Evolutionary conservation across 2,797 vertebrate genomes (phyloP).

Genomic region (Staurois parvus): DNA sequence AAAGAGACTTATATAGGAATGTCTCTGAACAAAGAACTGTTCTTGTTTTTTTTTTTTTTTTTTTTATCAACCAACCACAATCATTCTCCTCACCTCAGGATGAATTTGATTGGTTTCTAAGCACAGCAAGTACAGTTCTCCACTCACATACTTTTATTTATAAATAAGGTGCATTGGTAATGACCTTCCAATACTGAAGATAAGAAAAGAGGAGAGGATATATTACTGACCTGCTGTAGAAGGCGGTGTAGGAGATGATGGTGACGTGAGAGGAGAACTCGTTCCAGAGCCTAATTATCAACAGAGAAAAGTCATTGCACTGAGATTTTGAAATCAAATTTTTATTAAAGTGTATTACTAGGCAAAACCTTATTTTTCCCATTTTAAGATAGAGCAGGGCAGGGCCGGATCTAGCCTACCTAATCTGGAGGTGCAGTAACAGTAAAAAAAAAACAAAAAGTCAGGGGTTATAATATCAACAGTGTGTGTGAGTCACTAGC

Average conservation of each 20-base stretch:
- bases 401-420: too few species aligned
- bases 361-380: too few species aligned
- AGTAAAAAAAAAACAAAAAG: too few species aligned
- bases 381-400: too few species aligned
- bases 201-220: neutral
- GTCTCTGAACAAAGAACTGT: neutral
- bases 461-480: too few species aligned
- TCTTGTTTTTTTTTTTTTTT: neutral
- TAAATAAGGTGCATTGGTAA: neutral
- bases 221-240: slow-evolving; percentile 80
- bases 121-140: neutral
- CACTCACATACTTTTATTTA: neutral
- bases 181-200: too few species aligned
- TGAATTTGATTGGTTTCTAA: neutral
- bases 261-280: slow-evolving; percentile 91
- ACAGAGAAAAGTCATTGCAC: neutral
- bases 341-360: too few species aligned
- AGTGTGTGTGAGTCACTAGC: too few species aligned
- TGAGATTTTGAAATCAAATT: neutral
- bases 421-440: too few species aligned
- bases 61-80: neutral
- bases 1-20: neutral
- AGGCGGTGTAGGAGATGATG: slow-evolving; percentile 92
- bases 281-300: slow-evolving; percentile 90
- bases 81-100: neutral